A percentile compares a stretch with the other conserved stretches of the same genome.
Evolutionary conservation across 2,888 invertebrate genomes (phyloP).

Genomic region (Ceramica pisi): DNA sequence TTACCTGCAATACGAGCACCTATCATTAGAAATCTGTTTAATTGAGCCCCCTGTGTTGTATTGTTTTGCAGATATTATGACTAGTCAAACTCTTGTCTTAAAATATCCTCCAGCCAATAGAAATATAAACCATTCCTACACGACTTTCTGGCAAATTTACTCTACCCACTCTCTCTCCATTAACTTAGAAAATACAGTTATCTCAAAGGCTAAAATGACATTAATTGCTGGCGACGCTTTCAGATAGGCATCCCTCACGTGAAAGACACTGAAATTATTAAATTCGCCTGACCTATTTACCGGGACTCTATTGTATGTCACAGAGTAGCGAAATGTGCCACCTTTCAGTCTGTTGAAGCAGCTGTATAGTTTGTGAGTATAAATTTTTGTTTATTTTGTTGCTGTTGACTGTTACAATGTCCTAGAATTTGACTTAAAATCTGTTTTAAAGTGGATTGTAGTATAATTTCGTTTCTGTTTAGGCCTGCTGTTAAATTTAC

Average conservation of each 20-base stretch:
- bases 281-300: slow-evolving; percentile 77
- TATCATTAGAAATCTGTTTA: too few relatives aligned
- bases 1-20: too few relatives aligned
- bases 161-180: slow-evolving; percentile 31
- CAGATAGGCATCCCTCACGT: slow-evolving; percentile 64
- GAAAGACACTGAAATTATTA: slow-evolving; percentile 72
- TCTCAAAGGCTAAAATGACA: slow-evolving; percentile 63
- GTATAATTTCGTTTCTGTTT: background rate
- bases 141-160: slow-evolving; percentile 5
- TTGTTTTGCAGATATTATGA: background rate
- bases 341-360: slow-evolving; percentile 38
- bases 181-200: slow-evolving; percentile 50
- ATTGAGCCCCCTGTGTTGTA: too few relatives aligned
- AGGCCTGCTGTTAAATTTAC: background rate
- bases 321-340: slow-evolving; percentile 55
- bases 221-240: slow-evolving; percentile 68
- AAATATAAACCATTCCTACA: background rate
- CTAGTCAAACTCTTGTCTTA: background rate
- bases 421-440: background rate
- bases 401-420: background rate
- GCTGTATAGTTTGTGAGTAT: slow-evolving; percentile 44
- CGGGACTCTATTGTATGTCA: slow-evolving; percentile 49
- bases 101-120: background rate
- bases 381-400: slow-evolving; percentile 22
- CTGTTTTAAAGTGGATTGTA: background rate